Base-by-base conservation (phyloP, 2,797 vertebrate genomes). In the Cynopterus sphinx region DNA sequence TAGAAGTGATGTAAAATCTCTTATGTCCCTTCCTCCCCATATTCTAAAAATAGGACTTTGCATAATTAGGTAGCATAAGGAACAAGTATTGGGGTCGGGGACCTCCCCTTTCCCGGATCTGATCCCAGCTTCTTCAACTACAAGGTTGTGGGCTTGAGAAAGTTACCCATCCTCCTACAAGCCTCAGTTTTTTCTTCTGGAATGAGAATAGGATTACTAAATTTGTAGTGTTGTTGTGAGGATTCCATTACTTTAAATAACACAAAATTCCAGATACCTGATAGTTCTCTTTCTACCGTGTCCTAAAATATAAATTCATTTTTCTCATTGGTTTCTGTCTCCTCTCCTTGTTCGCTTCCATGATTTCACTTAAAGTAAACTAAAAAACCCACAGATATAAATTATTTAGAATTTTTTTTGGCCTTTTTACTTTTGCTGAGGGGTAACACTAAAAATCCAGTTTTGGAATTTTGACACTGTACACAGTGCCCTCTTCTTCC, bases 311-410 rank as follows among this genome's bases (percentile, higher is more conserved):
- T 46, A 81, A 31, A 71, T 73, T 71, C 22, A 61, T 61, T 87
- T 92, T 41, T 92, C 22, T 87, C 68, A 59, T 70, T 90, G 43
- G 17, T 78, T 82, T 91, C 59, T 67, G 88, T 39, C 22, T 81
- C 12, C 57, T 88, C 17, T 63, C 55, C 63, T 79, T 63, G n/a
- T 90, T 90, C 87, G 43, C 78, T 73, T 93, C 82, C 65, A 68
- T 78, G 39, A 75, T 88, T 96, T 94, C 84, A 82, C 73, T 95
- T 75, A 83, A 91, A 68, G 67, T 85, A 95, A 93, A 91, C 75
- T 5, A 75, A 49, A 70, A 83, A 82, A 74, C 19, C 70, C 73
- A 87, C 70, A 84, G 82, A 92, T 95, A 81, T 82, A 93, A 96
- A 92, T 84, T 75, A 70, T 89, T 95, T 89, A 70, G 77, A 75